Base-by-base conservation (phyloP, 2,797 vertebrate species). In the Rallus crepitans region DNA sequence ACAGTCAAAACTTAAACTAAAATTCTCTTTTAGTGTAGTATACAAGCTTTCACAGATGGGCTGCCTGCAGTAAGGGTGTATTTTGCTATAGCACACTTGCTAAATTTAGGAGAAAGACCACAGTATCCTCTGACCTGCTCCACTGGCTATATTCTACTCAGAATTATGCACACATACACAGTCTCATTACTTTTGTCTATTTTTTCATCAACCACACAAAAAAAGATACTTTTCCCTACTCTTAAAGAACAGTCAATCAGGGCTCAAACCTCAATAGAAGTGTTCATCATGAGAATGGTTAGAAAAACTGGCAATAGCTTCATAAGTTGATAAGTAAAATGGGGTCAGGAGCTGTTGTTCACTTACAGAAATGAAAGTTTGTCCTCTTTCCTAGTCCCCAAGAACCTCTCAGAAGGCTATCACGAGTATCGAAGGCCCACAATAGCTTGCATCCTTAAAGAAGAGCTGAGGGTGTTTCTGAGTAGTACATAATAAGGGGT, bases 361-460 rank as follows among this genome's bases (percentile, higher is more conserved):
- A 85, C 61, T 94, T 95, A 60, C 37, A 53, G 53, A 91, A 64
- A 37, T 61, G 50, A 95, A 93, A 93, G 39, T 45, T 82, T 57
- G 16, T 82, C 82, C 95, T 96, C 75, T 96, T 95, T 95, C 90
- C 53, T 85, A 68, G 77, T 85, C 53, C 63, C 78, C 82, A 69
- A 91, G 71, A 93, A 93, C 66, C 1, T 0, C 65, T 56, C 47
- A 56, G 47, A 45, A 55, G 4, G 14, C 6, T 39, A 64, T 33
- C 39, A 75, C 25, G 15, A n/a, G 28, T 65, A 40, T 5, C 5
- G 20, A 66, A 77, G 30, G 66, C 13, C 65, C 12, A 37, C 1
- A 3, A 24, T 27, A 15, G 6, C 7, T 33, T 1, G 2, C 8
- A 48, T 45, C 60, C 52, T 65, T 65, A 50, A 59, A 71, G 53